Evolutionary conservation across 2,888 invertebrate genomes (phyloP).

Genomic region (Lypha dubia): DNA sequence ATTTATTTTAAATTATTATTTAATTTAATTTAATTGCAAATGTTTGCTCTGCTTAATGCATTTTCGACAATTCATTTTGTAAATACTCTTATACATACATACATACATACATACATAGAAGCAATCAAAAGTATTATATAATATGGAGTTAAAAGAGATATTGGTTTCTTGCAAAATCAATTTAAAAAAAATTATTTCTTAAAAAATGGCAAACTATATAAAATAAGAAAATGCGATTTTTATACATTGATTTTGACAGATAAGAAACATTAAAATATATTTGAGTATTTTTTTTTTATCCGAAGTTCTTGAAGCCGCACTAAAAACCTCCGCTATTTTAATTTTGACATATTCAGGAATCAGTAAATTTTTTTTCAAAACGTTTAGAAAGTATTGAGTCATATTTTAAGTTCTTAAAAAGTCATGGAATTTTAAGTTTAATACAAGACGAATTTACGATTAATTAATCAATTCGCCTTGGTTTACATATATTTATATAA

Average conservation of each 20-base stretch:
- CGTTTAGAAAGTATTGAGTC: conserved; percentile 56
- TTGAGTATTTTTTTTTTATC: not conserved
- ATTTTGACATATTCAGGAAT: not conserved
- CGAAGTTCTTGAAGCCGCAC: not conserved
- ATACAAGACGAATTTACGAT: too few relatives aligned
- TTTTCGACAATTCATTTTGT: conserved; percentile 50
- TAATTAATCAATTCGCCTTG: conserved; percentile 8
- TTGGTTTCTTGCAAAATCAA: too few relatives aligned
- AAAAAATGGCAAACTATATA: too few relatives aligned
- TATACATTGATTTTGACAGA: too few relatives aligned
- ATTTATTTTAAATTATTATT: conserved; percentile 60
- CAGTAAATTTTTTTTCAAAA: not conserved
- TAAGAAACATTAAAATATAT: too few relatives aligned
- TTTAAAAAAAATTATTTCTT: too few relatives aligned
- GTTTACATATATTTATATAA: conserved; percentile 9
- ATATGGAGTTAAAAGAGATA: conserved; percentile 33
- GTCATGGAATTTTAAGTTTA: conserved; percentile 56
- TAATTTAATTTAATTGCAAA: conserved; percentile 42
- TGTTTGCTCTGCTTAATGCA: conserved; percentile 6
- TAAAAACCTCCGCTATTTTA: not conserved
- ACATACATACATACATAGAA: too few relatives aligned
- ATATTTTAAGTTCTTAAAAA: conserved; percentile 69
- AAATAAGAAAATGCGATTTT: too few relatives aligned
- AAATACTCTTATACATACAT: too few relatives aligned
- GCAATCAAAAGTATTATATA: conserved; percentile 53